Percentiles rank a stretch among this genome's conserved stretches.
These are phyloP conservation scores for Ariopsis seemanni DNA, from an alignment of 2,113 vertebrate genomes.

Conservation along the genomic window DNA sequence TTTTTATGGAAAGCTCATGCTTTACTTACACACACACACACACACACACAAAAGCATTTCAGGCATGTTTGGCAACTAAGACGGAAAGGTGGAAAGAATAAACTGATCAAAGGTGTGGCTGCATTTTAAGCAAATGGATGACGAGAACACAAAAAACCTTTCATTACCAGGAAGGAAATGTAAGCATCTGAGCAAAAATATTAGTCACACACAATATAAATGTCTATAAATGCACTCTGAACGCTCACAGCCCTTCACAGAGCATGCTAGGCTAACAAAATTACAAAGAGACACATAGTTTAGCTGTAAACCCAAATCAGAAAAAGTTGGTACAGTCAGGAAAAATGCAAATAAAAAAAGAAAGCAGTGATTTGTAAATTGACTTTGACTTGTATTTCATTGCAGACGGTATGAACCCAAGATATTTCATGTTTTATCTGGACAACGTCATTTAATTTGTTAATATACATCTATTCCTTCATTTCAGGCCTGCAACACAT, in stretches of 20 bases:
- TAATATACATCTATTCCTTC: too few relatives aligned
- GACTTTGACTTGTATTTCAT: too few relatives aligned
- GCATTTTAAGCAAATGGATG: conserved; percentile 2
- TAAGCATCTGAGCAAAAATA: neutral
- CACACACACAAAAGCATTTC: neutral
- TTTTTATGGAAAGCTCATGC: neutral
- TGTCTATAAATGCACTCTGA: neutral
- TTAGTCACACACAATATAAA: neutral
- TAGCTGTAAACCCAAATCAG: too few relatives aligned
- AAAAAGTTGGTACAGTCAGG: too few relatives aligned
- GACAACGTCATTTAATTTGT: too few relatives aligned
- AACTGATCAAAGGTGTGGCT: neutral
- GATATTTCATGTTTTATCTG: too few relatives aligned
- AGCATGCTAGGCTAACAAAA: too few relatives aligned
- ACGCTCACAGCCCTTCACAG: neutral
- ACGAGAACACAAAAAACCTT: neutral
- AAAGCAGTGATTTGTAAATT: too few relatives aligned
- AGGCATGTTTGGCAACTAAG: neutral
- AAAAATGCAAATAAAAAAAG: too few relatives aligned
- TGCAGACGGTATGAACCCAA: too few relatives aligned
- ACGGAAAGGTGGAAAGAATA: neutral
- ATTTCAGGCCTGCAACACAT: too few relatives aligned
- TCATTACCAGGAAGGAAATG: neutral
- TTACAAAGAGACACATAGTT: too few relatives aligned
- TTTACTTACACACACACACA: neutral